These are phyloP conservation scores for Petroica traversi DNA, from an alignment of 2,113 vertebrate species.

Conservation along the genomic window DNA sequence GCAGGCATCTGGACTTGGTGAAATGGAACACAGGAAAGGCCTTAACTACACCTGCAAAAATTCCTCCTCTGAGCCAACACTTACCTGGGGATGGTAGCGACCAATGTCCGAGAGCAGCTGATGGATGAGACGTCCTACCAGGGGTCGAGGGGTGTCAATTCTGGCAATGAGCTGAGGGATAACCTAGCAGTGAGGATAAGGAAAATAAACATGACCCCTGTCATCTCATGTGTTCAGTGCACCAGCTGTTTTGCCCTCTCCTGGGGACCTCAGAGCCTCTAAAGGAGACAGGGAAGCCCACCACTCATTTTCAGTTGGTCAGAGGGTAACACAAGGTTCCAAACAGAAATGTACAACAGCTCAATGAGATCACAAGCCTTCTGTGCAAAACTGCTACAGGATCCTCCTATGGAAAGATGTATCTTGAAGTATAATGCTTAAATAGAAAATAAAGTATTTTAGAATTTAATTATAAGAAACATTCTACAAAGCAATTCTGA, in stretches of 20 bases:
- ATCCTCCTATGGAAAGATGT: not conserved
- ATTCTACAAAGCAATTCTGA: not conserved
- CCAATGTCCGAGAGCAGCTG: slow-evolving; percentile 98
- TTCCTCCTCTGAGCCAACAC: not conserved
- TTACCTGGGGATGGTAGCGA: slow-evolving; percentile 94
- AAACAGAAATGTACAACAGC: not conserved
- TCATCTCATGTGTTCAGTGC: not conserved
- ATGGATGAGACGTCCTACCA: slow-evolving; percentile 96
- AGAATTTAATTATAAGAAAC: not conserved
- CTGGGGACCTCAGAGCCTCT: not conserved
- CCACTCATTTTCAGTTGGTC: not conserved
- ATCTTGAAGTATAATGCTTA: not conserved
- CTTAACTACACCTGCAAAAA: accelerated
- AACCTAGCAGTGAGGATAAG: slow-evolving; percentile 74
- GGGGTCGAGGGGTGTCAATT: slow-evolving; percentile 91
- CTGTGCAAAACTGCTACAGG: not conserved
- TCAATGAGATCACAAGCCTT: not conserved
- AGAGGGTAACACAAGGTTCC: not conserved
- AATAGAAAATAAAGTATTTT: not conserved
- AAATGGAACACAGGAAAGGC: not conserved
- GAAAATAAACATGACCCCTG: not conserved
- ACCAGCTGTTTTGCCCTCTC: not conserved
- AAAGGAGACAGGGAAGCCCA: not conserved
- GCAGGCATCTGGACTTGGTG: not conserved
- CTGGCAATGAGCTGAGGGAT: slow-evolving; percentile 98